Evolutionary conservation across 2,888 invertebrate species (phyloP).

Genomic region (Tipula unca): DNA sequence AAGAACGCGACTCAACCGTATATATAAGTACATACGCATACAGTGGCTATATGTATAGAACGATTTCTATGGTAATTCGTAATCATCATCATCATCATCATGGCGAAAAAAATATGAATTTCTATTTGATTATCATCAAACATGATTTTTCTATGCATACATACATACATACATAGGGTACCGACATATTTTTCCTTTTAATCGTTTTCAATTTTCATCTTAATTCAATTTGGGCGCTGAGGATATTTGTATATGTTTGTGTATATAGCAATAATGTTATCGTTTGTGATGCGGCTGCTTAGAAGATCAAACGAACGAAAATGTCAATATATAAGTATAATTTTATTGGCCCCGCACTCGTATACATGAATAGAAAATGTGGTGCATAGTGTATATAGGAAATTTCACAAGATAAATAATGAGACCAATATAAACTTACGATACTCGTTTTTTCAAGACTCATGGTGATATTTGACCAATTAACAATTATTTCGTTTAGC

Average conservation of each 20-base stretch:
- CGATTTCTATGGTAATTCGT: constrained; percentile 8
- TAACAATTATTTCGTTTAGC: too few species aligned
- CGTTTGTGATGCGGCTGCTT: not conserved
- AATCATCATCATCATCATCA: not conserved
- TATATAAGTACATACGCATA: not conserved
- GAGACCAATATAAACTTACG: too few species aligned
- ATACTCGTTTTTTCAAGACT: too few species aligned
- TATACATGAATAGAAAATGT: too few species aligned
- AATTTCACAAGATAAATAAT: too few species aligned
- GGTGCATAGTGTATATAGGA: too few species aligned
- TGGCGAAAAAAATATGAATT: not conserved
- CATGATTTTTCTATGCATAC: not conserved
- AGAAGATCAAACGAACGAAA: not conserved
- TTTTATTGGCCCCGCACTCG: too few species aligned
- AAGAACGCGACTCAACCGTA: not conserved
- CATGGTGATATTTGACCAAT: too few species aligned
- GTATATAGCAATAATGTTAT: not conserved
- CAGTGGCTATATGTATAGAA: not conserved
- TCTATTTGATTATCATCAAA: not conserved
- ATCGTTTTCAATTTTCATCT: not conserved
- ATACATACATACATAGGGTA: not conserved
- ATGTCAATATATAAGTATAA: not conserved
- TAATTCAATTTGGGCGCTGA: not conserved
- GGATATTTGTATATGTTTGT: not conserved
- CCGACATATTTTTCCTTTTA: not conserved